Evolutionary conservation across 2,113 vertebrate species (phyloP).

Genomic region (Hydropotes inermis): DNA sequence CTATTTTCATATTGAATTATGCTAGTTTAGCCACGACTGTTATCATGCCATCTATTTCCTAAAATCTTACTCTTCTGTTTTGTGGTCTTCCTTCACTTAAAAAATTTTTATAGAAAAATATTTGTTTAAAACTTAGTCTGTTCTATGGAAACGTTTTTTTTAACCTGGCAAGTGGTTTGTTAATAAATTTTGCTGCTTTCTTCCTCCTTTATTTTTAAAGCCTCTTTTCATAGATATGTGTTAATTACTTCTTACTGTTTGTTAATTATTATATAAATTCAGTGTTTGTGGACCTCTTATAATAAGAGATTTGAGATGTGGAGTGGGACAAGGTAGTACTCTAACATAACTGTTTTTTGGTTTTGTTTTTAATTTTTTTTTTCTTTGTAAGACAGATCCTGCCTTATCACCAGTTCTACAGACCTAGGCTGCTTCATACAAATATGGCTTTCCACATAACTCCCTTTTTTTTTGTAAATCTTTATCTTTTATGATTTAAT

Average conservation of each 20-base stretch:
- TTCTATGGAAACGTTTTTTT: not conserved
- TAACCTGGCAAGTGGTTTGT: not conserved
- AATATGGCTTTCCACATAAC: not conserved
- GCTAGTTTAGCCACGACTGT: not conserved
- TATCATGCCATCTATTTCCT: not conserved
- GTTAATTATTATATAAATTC: not conserved
- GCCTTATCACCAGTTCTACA: not conserved
- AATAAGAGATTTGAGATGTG: not conserved
- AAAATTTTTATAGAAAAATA: not conserved
- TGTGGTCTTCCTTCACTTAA: not conserved
- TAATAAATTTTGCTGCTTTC: not conserved
- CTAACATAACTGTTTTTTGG: not conserved
- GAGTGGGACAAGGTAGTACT: not conserved
- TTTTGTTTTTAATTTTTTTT: not conserved
- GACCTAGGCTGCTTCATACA: not conserved
- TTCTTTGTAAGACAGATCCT: not conserved
- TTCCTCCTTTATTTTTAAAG: not conserved
- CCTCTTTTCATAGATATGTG: not conserved
- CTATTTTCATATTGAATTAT: not conserved
- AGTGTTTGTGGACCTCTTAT: not conserved
- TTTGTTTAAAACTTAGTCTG: not conserved
- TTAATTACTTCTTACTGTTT: not conserved
- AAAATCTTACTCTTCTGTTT: not conserved
- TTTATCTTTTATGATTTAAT: not conserved
- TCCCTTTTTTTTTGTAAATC: not conserved